Base-by-base conservation (phyloP, 2,888 invertebrate genomes). In the Seladonia tumulorum region DNA sequence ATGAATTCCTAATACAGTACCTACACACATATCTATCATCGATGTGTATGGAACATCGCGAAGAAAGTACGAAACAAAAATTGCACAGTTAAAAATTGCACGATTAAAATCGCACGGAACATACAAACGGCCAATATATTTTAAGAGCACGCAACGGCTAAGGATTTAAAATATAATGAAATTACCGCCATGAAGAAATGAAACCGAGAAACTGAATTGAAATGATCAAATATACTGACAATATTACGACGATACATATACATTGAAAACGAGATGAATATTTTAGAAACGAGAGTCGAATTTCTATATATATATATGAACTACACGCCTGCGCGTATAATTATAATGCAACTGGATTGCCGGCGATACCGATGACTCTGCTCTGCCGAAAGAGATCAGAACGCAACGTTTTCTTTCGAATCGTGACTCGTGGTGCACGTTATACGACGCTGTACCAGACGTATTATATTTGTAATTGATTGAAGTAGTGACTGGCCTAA, bases 401-500 rank as follows among this genome's bases (percentile, higher is more conserved):
- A 39, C 29, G 42, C 10, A 22, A 49, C 5, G 16, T 12, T 49
- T 73, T 47, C 18, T 16, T 60, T 76, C 3, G 8, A 45, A 76
- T 81, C 73, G 78, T 81, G 76, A 53, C 85, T 78, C 70, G 68
- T 29, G 18, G 14, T 57, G 49, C 39, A 57, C 25, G 53, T 45
- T 47, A 82, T 53, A 76, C 57, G 79, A 82, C 12, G 63, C 80
- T 77, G 78, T 49, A 49, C 85, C 71, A 81, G 78, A 57, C 75
- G 68, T 76, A 79, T 83, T 87, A 78, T 91, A 94, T 90, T 92
- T 85, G 90, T 89, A 87, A 90, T 91, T 93, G 91, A 93, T 93
- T 88, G 91, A 93, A 94, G 95, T 95, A 95, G 95, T 95, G 91
- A 93, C 93, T 93, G 94, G 94, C 95, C 94, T 95, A 95, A 94